Conservation (phyloP, 2,797 vertebrate species). For the Chrysocyon brachyurus region DNA sequence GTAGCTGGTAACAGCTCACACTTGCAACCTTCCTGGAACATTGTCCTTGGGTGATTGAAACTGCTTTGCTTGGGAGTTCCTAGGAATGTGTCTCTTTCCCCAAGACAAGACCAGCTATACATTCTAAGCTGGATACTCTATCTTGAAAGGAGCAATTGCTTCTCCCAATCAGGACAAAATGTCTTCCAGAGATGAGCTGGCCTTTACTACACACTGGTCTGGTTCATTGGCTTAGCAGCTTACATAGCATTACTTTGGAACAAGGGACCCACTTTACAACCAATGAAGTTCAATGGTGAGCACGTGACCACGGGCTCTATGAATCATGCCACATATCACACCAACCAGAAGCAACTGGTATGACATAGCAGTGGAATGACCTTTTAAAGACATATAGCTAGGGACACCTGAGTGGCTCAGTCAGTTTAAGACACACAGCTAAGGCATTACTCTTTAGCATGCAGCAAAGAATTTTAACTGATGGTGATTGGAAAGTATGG, state of each 20-base stretch:
- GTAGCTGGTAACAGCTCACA: slow-evolving; percentile 2
- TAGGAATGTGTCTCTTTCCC: background rate
- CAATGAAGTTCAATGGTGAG: background rate
- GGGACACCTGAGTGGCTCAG: background rate
- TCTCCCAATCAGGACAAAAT: background rate
- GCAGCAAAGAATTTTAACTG: background rate
- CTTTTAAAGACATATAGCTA: background rate
- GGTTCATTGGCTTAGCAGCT: background rate
- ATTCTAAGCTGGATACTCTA: background rate
- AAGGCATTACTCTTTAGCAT: background rate
- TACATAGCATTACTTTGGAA: background rate
- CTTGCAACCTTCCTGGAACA: background rate
- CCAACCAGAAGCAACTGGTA: background rate
- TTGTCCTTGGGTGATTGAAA: background rate
- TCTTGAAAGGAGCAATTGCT: background rate
- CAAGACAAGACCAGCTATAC: background rate
- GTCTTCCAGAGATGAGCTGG: background rate
- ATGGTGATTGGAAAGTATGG: background rate
- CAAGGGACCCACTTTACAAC: background rate
- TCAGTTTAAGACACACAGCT: background rate
- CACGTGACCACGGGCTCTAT: background rate
- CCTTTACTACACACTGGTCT: background rate
- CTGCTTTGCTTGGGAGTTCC: slow-evolving; percentile 7
- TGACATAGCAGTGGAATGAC: background rate
- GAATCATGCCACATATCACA: background rate